Evolutionary conservation across 1,140 invertebrate species (phyloP), one percentile per base, ranked within the genome.

Genomic region (Zaprionus gabonicus): DNA sequence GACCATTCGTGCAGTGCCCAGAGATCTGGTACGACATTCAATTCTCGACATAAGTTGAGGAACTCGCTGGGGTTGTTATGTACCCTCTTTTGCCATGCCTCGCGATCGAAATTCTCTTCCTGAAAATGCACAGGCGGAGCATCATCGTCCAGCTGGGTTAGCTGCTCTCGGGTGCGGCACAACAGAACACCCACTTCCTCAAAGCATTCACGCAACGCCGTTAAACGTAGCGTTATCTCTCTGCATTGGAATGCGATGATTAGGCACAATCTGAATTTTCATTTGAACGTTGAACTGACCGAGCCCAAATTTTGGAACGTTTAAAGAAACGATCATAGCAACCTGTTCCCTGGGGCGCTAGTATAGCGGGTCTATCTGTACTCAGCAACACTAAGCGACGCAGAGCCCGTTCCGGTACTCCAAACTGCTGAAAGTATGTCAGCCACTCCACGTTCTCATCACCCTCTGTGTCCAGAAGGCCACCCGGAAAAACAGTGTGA

Each of bases 131-230:
- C 44, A 4, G 44, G 10, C 13, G 17, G 46, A 34, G 38, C 23
- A 10, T 51, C 44, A 5, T 20, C 15, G 34, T 44, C 34, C 44
- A 71, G 10, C 23, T 65, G 62, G 4, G 62, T 20, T 10, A 91
- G 31, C 27, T 87, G 60, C 4, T 69, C 60, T 0, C 46, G 57
- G 17, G 34, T 93, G 80, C 94, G 95, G 75, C 96, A 97, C 3
- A 98, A 92, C 13, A 98, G 93, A 63, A 98, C 93, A 1, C 97
- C 97, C 73, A 96, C 95, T 92, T 99, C 98, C 93, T 99, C 97
- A 94, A 99, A 99, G 51, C 97, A 97, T 94, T 99, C 98, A 78
- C 98, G 94, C 73, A 98, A 96, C 13, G 97, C 97, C 70, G 96
- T 95, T 70, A 99, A 97, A 75, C 97, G 94, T 62, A 98, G 93